These are phyloP conservation scores for Pyrocoelia pectoralis DNA, from an alignment of 2,888 invertebrate genomes.

Conservation along the genomic window DNA sequence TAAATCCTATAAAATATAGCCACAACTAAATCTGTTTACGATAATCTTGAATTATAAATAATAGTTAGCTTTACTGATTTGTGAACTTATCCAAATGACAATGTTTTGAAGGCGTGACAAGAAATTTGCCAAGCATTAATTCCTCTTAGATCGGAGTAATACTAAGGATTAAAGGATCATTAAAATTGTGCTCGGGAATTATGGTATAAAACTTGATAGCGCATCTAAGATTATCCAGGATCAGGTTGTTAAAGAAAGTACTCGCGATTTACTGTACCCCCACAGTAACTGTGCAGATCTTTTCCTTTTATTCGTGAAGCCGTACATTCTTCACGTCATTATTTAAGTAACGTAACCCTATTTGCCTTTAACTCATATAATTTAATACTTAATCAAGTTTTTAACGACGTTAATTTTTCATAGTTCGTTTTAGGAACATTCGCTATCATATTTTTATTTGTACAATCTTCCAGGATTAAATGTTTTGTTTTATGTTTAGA, in stretches of 20 bases:
- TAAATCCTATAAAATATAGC: background rate
- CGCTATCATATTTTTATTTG: background rate
- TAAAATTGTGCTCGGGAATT: conserved; percentile 62
- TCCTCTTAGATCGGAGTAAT: conserved; percentile 60
- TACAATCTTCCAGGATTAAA: background rate
- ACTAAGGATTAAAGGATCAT: conserved; percentile 61
- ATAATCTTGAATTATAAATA: background rate
- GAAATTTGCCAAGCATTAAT: conserved; percentile 59
- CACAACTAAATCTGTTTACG: background rate
- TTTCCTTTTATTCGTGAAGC: conserved; percentile 25
- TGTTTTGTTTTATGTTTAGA: conserved; percentile 50
- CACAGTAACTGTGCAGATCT: conserved; percentile 23
- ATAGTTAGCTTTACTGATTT: conserved; percentile 37
- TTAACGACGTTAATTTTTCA: background rate
- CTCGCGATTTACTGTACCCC: conserved; percentile 49
- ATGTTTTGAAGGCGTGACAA: conserved; percentile 55
- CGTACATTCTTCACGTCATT: conserved; percentile 26
- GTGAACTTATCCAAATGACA: conserved; percentile 45
- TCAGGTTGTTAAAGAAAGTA: conserved; percentile 57
- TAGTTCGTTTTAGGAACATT: background rate
- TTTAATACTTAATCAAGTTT: background rate
- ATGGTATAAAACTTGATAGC: conserved; percentile 62
- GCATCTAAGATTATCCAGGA: conserved; percentile 61
- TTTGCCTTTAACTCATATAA: background rate
- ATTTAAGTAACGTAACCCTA: conserved; percentile 21